Conservation (phyloP, 2,888 invertebrate species). For the Taenaris catops region DNA sequence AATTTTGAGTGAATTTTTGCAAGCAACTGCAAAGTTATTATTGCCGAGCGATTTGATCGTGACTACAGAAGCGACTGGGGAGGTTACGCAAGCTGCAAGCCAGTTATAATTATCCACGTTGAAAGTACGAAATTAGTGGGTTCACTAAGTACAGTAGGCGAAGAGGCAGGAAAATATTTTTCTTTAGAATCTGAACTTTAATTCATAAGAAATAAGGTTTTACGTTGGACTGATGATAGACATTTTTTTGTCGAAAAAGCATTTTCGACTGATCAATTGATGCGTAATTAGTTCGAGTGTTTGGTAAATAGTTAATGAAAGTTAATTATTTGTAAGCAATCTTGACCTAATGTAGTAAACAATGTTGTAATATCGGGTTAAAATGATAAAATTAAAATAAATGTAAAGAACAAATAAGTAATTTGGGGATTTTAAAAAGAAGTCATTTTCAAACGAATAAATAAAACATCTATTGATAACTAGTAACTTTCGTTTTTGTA, state of each 20-base stretch:
- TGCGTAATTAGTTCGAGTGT: conserved; percentile 17
- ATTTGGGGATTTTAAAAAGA: too few species aligned
- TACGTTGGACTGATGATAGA: neutral
- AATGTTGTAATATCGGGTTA: conserved; percentile 4
- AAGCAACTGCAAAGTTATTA: conserved; percentile 27
- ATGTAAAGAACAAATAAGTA: too few species aligned
- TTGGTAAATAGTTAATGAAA: conserved; percentile 10
- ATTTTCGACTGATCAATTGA: conserved; percentile 12
- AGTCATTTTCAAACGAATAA: too few species aligned
- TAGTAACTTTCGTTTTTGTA: too few species aligned
- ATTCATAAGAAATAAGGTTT: neutral
- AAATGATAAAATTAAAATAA: too few species aligned
- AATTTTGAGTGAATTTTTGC: conserved; percentile 16
- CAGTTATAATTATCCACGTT: conserved; percentile 64
- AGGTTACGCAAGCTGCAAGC: conserved; percentile 56
- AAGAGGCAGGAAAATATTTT: conserved; percentile 1
- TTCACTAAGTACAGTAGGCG: conserved; percentile 28
- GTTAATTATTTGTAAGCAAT: conserved; percentile 14
- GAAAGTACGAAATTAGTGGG: conserved; percentile 70
- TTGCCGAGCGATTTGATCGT: conserved; percentile 55
- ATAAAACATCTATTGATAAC: too few species aligned
- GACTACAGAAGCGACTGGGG: conserved; percentile 68
- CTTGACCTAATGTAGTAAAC: conserved; percentile 10
- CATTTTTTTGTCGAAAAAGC: conserved; percentile 5
- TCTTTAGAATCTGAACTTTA: conserved; percentile 1